Base-by-base conservation (phyloP, 2,888 invertebrate genomes). In the Carpatolechia fugitivella region DNA sequence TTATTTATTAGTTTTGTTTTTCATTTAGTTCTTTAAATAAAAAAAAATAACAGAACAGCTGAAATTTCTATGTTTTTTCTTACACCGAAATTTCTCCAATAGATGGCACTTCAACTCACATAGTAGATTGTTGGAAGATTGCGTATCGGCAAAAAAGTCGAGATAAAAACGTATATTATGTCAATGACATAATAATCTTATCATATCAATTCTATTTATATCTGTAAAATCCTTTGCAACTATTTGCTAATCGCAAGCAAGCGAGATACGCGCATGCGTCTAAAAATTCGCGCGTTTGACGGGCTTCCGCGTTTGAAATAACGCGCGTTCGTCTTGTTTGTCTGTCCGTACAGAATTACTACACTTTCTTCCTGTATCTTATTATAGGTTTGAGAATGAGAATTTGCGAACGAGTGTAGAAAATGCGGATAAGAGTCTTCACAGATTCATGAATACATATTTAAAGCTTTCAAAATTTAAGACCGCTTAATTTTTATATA, bases 231-330 rank as follows among this genome's bases (percentile, higher is more conserved):
- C 24, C 1, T 16, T 41, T 16, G 31, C 30, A 14, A 13, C 40
- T 8, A 40, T 18, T 14, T 10, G 38, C 38, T n/a, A 13, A 38
- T 38, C 36, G 8, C 29, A 10, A 40, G 40, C 14, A 14, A 13
- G 51, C 51, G 40, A 51, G 8, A 51, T 18, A 24, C 24, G 20
- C 44, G 24, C 29, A 13, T 11, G 20, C 14, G 47, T 29, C 14
- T 14, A 10, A 3, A 46, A 46, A 13, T 46, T 29, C 1, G 20
- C 36, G 36, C 36, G 50, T 48, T 38, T 54, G 57, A 57, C 52
- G 62, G 24, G 61, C 62, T 71, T 69, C 72, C 71, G 70, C 63
- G 62, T 59, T 65, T 38, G 33, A 63, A 69, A 66, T 68, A 66
- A 50, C 20, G 29, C 36, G 50, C 50, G 14, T 38, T 24, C 50